These are phyloP conservation scores for Pungitius pungitius DNA, from an alignment of 2,113 vertebrate species.

Conservation along the genomic window DNA sequence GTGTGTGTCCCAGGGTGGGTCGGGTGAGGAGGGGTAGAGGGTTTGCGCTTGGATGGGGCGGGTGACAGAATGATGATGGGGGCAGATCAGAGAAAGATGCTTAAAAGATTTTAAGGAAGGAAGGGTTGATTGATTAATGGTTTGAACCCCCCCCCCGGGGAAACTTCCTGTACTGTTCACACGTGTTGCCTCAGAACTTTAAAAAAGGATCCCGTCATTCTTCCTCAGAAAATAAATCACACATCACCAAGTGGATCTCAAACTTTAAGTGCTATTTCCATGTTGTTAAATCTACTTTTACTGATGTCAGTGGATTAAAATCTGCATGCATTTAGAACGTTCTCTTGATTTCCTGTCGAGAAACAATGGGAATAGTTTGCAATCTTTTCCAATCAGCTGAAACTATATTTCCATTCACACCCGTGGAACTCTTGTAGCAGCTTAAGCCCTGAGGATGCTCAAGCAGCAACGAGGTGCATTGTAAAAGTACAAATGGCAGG, in stretches of 20 bases:
- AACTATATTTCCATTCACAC: constrained; percentile 30
- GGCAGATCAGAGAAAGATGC: constrained; percentile 60
- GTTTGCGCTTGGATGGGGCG: constrained; percentile 43
- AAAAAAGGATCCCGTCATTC: not conserved
- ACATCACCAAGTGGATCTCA: not conserved
- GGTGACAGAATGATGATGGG: constrained; percentile 67
- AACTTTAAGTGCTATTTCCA: not conserved
- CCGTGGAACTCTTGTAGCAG: constrained; percentile 4
- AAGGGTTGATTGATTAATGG: constrained; percentile 70
- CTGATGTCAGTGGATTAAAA: too few relatives aligned
- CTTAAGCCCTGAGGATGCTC: constrained; percentile 43
- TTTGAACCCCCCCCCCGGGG: constrained; percentile 27
- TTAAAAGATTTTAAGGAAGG: constrained; percentile 46
- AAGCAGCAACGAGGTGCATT: constrained; percentile 41
- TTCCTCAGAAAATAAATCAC: not conserved
- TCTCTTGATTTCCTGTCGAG: constrained; percentile 4
- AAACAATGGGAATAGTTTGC: not conserved
- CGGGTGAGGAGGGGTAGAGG: not conserved
- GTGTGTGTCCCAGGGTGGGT: constrained; percentile 27
- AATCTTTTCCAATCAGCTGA: not conserved
- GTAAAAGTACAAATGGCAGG: constrained; percentile 42
- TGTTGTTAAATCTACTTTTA: not conserved
- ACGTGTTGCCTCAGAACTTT: constrained; percentile 39
- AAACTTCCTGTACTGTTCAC: constrained; percentile 60
- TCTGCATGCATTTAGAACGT: constrained; percentile 4